Evolutionary conservation across 53 echinoderm and acorn worm genomes (phyloP).

Genomic region (Echinometra lucunter): DNA sequence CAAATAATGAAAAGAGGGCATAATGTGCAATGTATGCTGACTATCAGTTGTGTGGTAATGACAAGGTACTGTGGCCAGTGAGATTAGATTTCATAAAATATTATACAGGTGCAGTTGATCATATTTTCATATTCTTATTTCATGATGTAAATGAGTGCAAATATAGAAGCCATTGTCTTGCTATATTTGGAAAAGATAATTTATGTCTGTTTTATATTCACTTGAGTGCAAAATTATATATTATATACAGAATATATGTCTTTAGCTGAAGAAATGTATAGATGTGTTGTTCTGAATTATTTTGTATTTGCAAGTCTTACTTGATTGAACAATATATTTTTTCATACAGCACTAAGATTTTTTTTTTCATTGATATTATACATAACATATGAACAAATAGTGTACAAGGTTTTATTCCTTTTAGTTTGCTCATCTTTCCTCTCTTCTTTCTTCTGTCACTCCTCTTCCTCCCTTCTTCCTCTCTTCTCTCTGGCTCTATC

Average conservation of each 20-base stretch:
- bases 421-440: neutral
- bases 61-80: neutral
- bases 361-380: neutral
- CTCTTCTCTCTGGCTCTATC: neutral
- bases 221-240: neutral
- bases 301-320: neutral
- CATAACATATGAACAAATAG: neutral
- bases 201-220: neutral
- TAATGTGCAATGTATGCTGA: slow-evolving; percentile 31
- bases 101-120: neutral
- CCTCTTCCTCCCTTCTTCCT: too few relatives aligned
- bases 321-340: neutral
- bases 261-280: neutral
- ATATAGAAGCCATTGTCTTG: slow-evolving; percentile 26
- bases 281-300: neutral
- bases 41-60: neutral
- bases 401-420: neutral
- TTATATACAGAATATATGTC: neutral
- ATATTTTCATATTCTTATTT: slow-evolving; percentile 26
- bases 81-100: neutral
- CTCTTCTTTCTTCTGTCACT: neutral
- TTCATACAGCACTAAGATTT: neutral
- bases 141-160: neutral
- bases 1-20: neutral
- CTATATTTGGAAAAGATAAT: neutral